Evolutionary conservation across 2,888 invertebrate genomes (phyloP).

Genomic region (Caenorhabditis parvicauda): DNA sequence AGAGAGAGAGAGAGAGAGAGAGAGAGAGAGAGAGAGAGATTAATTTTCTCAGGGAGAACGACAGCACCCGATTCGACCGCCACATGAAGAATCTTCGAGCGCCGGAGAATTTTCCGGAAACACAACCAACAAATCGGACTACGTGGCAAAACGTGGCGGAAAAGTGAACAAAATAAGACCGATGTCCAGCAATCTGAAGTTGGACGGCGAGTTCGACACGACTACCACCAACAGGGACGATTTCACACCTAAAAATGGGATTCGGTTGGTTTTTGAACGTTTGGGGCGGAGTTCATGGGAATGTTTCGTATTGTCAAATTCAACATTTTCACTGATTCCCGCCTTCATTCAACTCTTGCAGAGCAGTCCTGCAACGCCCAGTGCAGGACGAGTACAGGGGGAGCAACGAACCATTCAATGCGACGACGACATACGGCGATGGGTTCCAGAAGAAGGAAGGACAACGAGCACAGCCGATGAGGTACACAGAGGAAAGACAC

Average conservation of each 20-base stretch:
- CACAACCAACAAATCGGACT: constrained; percentile 10
- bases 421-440: constrained; percentile 21
- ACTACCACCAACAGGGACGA: constrained; percentile 30
- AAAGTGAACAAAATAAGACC: too few species aligned
- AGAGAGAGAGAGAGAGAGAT: too few species aligned
- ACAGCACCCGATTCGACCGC: background rate
- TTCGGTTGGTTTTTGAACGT: background rate
- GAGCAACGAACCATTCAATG: constrained; percentile 18
- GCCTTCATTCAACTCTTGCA: background rate
- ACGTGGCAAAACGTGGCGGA: constrained; percentile 16
- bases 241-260: constrained; percentile 5
- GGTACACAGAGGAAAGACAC: too few species aligned
- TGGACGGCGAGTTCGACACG: constrained; percentile 28
- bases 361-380: background rate
- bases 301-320: background rate
- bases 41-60: background rate
- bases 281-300: background rate
- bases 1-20: too few species aligned
- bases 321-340: background rate
- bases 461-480: too few species aligned
- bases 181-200: constrained; percentile 10
- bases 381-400: too few species aligned
- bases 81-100: background rate
- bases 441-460: constrained; percentile 24
- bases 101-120: constrained; percentile 3